Conservation (phyloP, 1,140 invertebrate genomes). For the Drosophila kohkoa region DNA sequence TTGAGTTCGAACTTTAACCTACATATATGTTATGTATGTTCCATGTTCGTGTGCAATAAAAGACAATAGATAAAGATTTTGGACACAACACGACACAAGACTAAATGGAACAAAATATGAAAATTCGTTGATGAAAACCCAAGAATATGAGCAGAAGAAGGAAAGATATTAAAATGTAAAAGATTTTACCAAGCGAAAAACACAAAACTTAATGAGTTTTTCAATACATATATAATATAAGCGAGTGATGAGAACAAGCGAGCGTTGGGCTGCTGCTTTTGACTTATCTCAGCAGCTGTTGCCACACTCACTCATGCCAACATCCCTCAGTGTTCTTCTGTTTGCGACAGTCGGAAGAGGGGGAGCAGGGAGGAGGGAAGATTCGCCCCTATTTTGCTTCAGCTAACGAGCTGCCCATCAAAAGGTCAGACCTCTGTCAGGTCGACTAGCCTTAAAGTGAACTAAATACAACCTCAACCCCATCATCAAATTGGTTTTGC, state of each 20-base stretch:
- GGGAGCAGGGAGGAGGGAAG: neutral
- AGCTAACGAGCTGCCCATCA: conserved; percentile 40
- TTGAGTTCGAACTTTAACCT: no score
- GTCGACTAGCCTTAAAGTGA: conserved; percentile 26
- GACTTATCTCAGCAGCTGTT: conserved; percentile 25
- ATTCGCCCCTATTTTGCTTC: neutral
- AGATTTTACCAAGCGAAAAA: conserved; percentile 4
- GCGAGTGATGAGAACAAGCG: conserved; percentile 1
- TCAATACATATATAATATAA: conserved; percentile 8
- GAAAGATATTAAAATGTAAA: conserved; percentile 1
- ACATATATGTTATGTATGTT: neutral
- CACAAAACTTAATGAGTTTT: conserved; percentile 41
- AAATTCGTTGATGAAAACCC: neutral
- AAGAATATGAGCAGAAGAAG: no score
- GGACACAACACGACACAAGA: neutral
- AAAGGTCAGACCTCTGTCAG: conserved; percentile 49
- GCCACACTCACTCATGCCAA: neutral
- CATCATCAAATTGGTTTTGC: conserved; percentile 75
- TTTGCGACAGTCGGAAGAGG: neutral
- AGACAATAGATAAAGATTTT: neutral
- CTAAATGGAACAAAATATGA: conserved; percentile 11
- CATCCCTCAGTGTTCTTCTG: no score
- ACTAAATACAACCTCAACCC: conserved; percentile 34
- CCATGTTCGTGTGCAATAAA: neutral
- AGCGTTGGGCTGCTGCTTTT: conserved; percentile 13